Evolutionary conservation across 1,140 invertebrate genomes (phyloP).

Genomic region (Pentalonia nigronervosa): DNA sequence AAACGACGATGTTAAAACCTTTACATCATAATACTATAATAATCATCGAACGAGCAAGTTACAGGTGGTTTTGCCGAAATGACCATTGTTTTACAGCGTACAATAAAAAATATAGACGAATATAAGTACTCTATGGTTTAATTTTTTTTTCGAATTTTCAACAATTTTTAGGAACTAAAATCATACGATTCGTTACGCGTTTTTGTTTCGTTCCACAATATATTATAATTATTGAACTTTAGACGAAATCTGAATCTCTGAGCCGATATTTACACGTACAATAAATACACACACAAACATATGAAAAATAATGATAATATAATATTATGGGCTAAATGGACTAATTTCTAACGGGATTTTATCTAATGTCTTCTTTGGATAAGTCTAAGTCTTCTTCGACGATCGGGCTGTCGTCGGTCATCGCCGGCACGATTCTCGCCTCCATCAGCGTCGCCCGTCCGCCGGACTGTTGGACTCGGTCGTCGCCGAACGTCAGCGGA

Average conservation of each 20-base stretch:
- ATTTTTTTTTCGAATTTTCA: not conserved
- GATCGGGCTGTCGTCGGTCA: constrained; percentile 46
- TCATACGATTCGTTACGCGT: not conserved
- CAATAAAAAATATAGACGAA: not conserved
- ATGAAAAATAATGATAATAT: not conserved
- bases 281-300: not conserved
- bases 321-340: not conserved
- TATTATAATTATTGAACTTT: not conserved
- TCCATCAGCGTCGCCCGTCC: not conserved
- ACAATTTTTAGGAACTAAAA: constrained; percentile 41
- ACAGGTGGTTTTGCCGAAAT: not conserved
- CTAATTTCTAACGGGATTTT: not conserved
- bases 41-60: not conserved
- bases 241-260: not conserved
- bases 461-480: not conserved
- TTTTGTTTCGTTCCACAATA: constrained; percentile 3
- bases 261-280: not conserved
- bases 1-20: not conserved
- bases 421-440: constrained; percentile 20
- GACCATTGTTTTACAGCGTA: not conserved
- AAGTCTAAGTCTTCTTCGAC: constrained; percentile 43
- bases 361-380: constrained; percentile 48
- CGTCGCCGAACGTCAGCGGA: not conserved
- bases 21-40: not conserved
- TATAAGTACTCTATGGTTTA: not conserved